These are phyloP conservation scores for Megastigmus dorsalis DNA, from an alignment of 2,888 invertebrate species.

Conservation along the genomic window DNA sequence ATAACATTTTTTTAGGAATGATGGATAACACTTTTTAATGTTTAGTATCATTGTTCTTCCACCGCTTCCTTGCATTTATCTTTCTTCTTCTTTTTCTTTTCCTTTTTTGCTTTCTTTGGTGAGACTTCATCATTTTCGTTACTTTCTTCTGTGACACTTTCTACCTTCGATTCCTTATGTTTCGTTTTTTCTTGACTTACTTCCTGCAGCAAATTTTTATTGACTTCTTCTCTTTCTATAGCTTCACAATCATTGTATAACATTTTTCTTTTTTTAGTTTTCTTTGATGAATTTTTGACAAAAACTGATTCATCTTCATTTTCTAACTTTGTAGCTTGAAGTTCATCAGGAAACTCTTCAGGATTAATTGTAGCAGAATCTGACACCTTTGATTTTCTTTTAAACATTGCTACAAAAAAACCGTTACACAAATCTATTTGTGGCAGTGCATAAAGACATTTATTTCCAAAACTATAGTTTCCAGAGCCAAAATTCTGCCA, in stretches of 20 bases:
- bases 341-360: too few relatives aligned
- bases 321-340: too few relatives aligned
- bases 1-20: slow-evolving; percentile 36
- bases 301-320: not conserved
- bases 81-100: slow-evolving; percentile 48
- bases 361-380: too few relatives aligned
- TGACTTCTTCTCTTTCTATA: not conserved
- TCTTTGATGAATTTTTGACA: not conserved
- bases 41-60: slow-evolving; percentile 13
- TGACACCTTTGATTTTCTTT: slow-evolving; percentile 76
- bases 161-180: too few relatives aligned
- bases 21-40: slow-evolving; percentile 20
- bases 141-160: too few relatives aligned
- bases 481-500: slow-evolving; percentile 85
- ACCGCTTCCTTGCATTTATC: slow-evolving; percentile 43
- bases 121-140: slow-evolving; percentile 4
- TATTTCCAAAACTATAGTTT: slow-evolving; percentile 77
- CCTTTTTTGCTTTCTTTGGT: slow-evolving; percentile 33
- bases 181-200: too few relatives aligned
- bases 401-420: slow-evolving; percentile 95
- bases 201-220: too few relatives aligned
- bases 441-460: slow-evolving; percentile 87
- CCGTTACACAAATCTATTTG: slow-evolving; percentile 90
- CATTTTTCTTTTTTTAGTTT: slow-evolving; percentile 25
- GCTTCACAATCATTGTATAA: not conserved